phyloP scores from a whole-genome alignment of 2,113 vertebrate genomes.

The Pseudorasbora parva region DNA sequence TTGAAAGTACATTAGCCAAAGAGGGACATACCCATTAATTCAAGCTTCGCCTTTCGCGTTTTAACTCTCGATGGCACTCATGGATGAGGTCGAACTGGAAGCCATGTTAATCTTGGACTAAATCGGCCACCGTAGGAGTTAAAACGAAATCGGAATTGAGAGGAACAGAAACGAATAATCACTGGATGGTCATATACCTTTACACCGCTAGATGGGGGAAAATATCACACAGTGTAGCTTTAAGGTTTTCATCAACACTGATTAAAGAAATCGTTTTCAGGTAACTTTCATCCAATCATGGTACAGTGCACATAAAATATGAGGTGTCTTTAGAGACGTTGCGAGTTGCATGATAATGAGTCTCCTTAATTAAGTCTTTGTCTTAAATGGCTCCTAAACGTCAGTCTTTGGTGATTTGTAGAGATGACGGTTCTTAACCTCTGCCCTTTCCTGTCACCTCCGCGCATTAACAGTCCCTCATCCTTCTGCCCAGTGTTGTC shows the following conservation, averaged over 20 bases:
- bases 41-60: too few species aligned
- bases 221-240: too few species aligned
- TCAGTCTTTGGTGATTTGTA: slow-evolving; percentile 13
- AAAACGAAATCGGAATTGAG: too few species aligned
- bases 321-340: neutral
- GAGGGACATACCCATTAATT: too few species aligned
- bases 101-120: too few species aligned
- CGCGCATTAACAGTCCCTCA: slow-evolving; percentile 58
- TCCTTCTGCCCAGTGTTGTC: neutral
- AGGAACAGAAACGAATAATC: too few species aligned
- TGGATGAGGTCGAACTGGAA: too few species aligned
- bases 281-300: neutral
- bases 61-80: too few species aligned
- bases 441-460: slow-evolving; percentile 10
- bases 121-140: too few species aligned
- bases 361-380: slow-evolving; percentile 33
- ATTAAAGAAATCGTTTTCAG: neutral
- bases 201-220: too few species aligned
- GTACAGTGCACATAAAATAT: neutral
- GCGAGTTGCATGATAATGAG: slow-evolving; percentile 16
- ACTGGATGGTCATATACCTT: too few species aligned
- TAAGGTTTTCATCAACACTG: neutral
- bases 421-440: slow-evolving; percentile 9
- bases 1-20: too few species aligned
- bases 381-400: slow-evolving; percentile 27